Evolutionary conservation across 2,113 vertebrate species (phyloP), one percentile per base, ranked within the genome.

Genomic region (Malurus alboscapulatus): DNA sequence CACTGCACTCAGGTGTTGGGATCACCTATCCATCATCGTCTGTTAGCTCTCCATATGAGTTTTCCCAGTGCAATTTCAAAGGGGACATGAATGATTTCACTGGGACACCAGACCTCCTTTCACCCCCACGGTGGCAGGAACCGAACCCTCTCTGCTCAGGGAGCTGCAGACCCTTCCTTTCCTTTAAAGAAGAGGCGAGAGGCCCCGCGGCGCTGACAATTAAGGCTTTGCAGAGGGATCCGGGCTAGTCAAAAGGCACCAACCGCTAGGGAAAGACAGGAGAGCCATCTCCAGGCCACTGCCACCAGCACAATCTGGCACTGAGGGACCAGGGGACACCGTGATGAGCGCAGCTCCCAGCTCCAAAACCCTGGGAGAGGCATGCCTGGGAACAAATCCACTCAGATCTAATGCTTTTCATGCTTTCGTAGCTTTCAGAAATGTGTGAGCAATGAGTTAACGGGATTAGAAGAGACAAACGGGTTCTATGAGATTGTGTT

Each of bases 251-350:
- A 45, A 24, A 80, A 68, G 76, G 57, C 47, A 48, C 2, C n/a
- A 10, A 72, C 30, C 55, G 32, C 80, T 61, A 84, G n/a, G 65
- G 77, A 93, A 96, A 50, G 84, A 20, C 87, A 91, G 94, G 89
- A 91, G 91, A 94, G 94, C 90, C 94, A 94, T 57, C 93, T 96
- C 92, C 92, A 96, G 92, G 88, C 94, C 38, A 13, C 87, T 61
- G 92, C 69, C 87, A 84, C 81, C 93, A 95, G 48, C 72, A 34
- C 91, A 82, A 29, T 29, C 61, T 45, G 17, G 66, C 80, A 61
- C 29, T 1, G 80, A 58, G 65, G 59, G 86, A 67, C n/a, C 9
- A 84, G 62, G 17, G 34, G 26, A 38, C 74, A 58, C 55, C 13
- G 40, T 4, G 40, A 78, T 47, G n/a, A 47, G 14, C 25, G 11